These are phyloP conservation scores for Synchiropus splendidus DNA, from an alignment of 2,113 vertebrate genomes.

Conservation along the genomic window DNA sequence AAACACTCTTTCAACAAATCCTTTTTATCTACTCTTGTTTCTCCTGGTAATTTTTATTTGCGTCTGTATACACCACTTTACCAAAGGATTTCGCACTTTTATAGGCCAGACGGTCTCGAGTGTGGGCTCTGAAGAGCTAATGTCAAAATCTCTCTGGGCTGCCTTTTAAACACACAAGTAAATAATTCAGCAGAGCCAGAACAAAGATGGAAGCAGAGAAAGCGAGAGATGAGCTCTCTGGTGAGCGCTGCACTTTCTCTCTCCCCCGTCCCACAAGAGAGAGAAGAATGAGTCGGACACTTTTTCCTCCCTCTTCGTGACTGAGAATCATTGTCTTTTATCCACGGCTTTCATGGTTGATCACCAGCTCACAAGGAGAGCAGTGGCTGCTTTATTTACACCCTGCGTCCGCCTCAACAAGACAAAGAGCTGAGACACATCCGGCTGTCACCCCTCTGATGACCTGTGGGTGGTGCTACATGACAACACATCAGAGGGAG, in stretches of 20 bases:
- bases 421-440: conserved; percentile 1
- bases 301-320: conserved; percentile 11
- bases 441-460: conserved; percentile 45
- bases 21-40: background rate
- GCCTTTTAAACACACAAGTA: conserved; percentile 49
- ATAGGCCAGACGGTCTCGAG: conserved; percentile 18
- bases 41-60: conserved; percentile 30
- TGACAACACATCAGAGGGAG: conserved; percentile 64
- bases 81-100: conserved; percentile 24
- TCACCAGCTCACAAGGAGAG: conserved; percentile 7
- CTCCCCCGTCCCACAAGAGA: conserved; percentile 42
- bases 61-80: conserved; percentile 16
- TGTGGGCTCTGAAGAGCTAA: conserved; percentile 18
- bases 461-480: conserved; percentile 94
- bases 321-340: conserved; percentile 11
- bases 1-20: conserved; percentile 19
- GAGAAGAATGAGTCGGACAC: conserved; percentile 27
- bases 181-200: conserved; percentile 56
- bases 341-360: conserved; percentile 17
- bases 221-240: conserved; percentile 21
- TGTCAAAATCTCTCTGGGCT: conserved; percentile 35
- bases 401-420: conserved; percentile 5
- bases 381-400: conserved; percentile 10
- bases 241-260: conserved; percentile 27
- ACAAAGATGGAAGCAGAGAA: conserved; percentile 42